Conservation (phyloP, 1,140 invertebrate species). For the Drosophila obscura region DNA sequence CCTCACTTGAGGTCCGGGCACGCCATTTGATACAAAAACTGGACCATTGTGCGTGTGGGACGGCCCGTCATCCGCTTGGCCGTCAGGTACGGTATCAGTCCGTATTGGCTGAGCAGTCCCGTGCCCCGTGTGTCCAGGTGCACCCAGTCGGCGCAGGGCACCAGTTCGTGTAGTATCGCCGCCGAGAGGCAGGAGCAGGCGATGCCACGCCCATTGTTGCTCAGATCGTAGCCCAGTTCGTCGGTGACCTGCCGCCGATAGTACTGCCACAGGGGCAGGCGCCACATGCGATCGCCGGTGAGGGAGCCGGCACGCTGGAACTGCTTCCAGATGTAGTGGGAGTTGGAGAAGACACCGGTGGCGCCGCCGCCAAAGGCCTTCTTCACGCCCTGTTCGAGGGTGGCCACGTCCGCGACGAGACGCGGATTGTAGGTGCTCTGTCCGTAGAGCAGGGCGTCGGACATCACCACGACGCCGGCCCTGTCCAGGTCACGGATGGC, state of each 20-base stretch:
- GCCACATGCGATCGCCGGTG: constrained; percentile 94
- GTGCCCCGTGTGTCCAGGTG: constrained; percentile 90
- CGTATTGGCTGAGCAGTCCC: constrained; percentile 84
- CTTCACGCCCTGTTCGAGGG: constrained; percentile 84
- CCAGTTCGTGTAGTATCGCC: constrained; percentile 86
- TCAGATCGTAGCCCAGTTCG: constrained; percentile 85
- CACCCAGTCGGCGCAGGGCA: constrained; percentile 86
- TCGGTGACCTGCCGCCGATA: constrained; percentile 89
- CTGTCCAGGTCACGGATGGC: constrained; percentile 95
- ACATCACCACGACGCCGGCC: constrained; percentile 94
- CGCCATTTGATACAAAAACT: constrained; percentile 84
- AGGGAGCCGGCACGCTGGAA: constrained; percentile 87
- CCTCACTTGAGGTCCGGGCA: constrained; percentile 80
- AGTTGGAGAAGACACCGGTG: constrained; percentile 91
- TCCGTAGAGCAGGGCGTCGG: constrained; percentile 93
- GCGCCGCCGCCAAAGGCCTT: constrained; percentile 89
- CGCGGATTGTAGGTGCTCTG: constrained; percentile 86
- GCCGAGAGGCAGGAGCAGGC: constrained; percentile 87
- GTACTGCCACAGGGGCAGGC: constrained; percentile 93
- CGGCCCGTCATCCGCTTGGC: constrained; percentile 86
- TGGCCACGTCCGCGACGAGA: constrained; percentile 90
- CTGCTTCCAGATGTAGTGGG: constrained; percentile 86
- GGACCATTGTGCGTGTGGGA: constrained; percentile 79
- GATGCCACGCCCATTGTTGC: constrained; percentile 85
- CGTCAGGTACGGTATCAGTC: constrained; percentile 86